Percentiles rank a stretch among this genome's conserved stretches.
Evolutionary conservation across 2,797 vertebrate species (phyloP).

Genomic region (Myotis vivesi): DNA sequence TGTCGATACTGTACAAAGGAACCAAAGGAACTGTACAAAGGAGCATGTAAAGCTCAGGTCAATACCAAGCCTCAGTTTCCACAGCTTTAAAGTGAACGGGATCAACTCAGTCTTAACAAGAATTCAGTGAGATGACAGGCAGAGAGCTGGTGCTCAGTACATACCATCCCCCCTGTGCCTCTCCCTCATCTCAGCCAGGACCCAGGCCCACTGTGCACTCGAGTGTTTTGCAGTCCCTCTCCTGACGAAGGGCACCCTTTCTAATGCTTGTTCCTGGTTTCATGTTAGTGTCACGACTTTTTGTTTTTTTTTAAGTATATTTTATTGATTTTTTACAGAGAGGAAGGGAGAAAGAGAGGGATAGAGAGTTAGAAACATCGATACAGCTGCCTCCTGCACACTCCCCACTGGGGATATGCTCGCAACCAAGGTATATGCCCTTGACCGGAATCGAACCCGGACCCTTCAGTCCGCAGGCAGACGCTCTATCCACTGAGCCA

Average conservation of each 20-base stretch:
- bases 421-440: no score
- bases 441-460: no score
- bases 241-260: neutral
- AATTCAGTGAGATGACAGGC: neutral
- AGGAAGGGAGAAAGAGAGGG: no score
- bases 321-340: no score
- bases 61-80: neutral
- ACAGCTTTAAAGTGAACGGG: neutral
- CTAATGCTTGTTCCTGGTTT: neutral
- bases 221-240: neutral
- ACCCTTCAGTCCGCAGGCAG: no score
- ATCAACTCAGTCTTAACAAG: neutral
- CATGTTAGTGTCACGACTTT: fast-evolving
- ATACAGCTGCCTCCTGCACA: no score
- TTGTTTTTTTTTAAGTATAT: no score
- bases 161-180: neutral
- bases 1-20: neutral
- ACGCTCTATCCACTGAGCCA: no score
- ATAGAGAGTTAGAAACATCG: no score
- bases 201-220: fast-evolving
- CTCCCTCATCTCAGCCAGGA: neutral
- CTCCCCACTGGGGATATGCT: no score
- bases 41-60: neutral
- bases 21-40: fast-evolving
- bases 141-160: neutral